These are phyloP conservation scores for Dryadula phaetusa DNA, from an alignment of 2,888 invertebrate genomes.

Conservation along the genomic window DNA sequence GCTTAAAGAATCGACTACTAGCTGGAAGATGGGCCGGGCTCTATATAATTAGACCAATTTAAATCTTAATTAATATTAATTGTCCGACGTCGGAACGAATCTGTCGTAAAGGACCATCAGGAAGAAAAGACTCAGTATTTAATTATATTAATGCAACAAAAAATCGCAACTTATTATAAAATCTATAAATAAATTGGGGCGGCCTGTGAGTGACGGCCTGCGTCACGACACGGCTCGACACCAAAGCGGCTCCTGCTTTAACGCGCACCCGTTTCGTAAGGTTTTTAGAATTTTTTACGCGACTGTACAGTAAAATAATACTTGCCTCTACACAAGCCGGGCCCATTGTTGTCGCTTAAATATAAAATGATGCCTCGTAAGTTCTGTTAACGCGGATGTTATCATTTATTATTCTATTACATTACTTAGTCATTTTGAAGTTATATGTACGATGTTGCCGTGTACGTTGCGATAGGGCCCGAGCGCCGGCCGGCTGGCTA, in stretches of 20 bases:
- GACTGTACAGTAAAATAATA: slow-evolving; percentile 76
- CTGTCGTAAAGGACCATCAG: slow-evolving; percentile 76
- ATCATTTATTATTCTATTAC: slow-evolving; percentile 81
- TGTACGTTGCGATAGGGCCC: slow-evolving; percentile 22
- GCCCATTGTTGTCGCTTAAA: slow-evolving; percentile 72
- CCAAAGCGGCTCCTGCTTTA: slow-evolving; percentile 46
- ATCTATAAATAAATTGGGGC: slow-evolving; percentile 45
- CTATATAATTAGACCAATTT: slow-evolving; percentile 84
- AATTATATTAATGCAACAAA: slow-evolving; percentile 56
- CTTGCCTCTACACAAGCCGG: slow-evolving; percentile 66
- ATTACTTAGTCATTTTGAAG: slow-evolving; percentile 57
- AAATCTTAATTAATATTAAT: slow-evolving; percentile 85
- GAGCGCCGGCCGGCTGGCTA: slow-evolving; percentile 10
- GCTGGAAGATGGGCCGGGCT: slow-evolving; percentile 73
- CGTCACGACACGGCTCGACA: slow-evolving; percentile 51
- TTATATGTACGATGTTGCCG: slow-evolving; percentile 44
- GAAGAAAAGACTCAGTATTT: slow-evolving; percentile 63
- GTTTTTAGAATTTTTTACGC: slow-evolving; percentile 58
- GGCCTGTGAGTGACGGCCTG: slow-evolving; percentile 40
- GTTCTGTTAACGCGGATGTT: slow-evolving; percentile 80
- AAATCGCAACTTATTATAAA: slow-evolving; percentile 43
- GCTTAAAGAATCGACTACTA: slow-evolving; percentile 66
- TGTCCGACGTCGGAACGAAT: slow-evolving; percentile 82
- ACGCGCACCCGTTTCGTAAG: slow-evolving; percentile 54
- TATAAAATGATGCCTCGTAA: slow-evolving; percentile 74